A percentile compares a stretch with the other conserved stretches of the same genome.
Evolutionary conservation across 2,113 vertebrate species (phyloP).

Genomic region (Silurus asotus): DNA sequence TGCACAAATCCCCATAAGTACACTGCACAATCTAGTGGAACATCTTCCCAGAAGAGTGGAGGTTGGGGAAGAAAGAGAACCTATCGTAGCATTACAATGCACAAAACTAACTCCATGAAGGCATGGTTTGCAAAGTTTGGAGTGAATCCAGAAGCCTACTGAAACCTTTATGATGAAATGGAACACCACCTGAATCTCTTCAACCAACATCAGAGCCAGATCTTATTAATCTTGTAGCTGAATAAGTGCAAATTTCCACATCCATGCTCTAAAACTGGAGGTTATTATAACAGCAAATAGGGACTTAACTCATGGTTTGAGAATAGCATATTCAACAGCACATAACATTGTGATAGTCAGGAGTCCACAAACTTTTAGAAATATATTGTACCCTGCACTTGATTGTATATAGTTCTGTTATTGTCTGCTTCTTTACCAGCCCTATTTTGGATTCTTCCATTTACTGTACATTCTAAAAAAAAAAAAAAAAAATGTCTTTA

Average conservation of each 20-base stretch:
- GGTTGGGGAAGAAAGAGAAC: no score
- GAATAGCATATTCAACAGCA: no score
- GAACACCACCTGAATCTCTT: no score
- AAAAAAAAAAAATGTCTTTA: background rate
- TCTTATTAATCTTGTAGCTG: background rate
- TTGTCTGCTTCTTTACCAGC: background rate
- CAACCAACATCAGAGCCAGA: background rate
- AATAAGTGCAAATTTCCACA: background rate
- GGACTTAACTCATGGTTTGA: no score
- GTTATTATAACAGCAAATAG: no score
- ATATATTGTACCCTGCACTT: background rate
- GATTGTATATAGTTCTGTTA: background rate
- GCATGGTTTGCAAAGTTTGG: no score
- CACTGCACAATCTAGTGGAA: no score
- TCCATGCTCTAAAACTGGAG: background rate
- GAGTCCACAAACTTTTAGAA: background rate
- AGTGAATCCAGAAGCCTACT: no score
- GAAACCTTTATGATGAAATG: no score
- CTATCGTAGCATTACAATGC: no score
- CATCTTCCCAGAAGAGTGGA: no score
- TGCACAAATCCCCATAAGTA: background rate
- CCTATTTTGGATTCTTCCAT: background rate
- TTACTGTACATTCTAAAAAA: background rate
- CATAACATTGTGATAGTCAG: background rate
- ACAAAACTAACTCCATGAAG: no score